phyloP scores from a whole-genome alignment of 2,888 invertebrate genomes.

The Allolobophora icterica region DNA sequence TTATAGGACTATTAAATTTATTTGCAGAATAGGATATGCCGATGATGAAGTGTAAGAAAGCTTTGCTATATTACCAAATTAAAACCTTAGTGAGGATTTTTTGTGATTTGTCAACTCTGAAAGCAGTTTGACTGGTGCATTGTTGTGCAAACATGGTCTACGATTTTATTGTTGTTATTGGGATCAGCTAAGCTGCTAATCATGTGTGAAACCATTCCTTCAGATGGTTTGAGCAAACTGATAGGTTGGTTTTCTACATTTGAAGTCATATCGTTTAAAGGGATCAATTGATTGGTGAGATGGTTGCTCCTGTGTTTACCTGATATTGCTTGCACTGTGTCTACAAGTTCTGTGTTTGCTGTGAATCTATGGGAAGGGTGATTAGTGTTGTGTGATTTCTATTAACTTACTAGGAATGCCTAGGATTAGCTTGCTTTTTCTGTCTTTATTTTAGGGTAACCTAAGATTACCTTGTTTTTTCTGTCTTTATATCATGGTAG shows the following conservation, averaged over 20 bases:
- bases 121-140: neutral
- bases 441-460: neutral
- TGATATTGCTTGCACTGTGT: neutral
- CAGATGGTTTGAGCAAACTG: neutral
- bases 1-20: neutral
- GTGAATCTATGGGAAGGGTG: neutral
- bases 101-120: neutral
- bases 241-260: neutral
- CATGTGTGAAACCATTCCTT: neutral
- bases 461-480: too few relatives aligned
- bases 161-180: neutral
- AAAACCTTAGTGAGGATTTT: neutral
- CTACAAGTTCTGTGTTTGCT: constrained; percentile 6
- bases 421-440: neutral
- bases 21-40: neutral
- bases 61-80: neutral
- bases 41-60: neutral
- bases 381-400: neutral
- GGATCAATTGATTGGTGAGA: neutral
- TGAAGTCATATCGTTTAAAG: neutral
- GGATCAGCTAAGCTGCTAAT: neutral
- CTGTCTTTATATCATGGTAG: neutral
- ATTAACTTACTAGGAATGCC: neutral
- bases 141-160: neutral
- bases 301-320: neutral